Evolutionary conservation across 2,797 vertebrate genomes (phyloP).

Genomic region (Dromococcyx pavoninus): DNA sequence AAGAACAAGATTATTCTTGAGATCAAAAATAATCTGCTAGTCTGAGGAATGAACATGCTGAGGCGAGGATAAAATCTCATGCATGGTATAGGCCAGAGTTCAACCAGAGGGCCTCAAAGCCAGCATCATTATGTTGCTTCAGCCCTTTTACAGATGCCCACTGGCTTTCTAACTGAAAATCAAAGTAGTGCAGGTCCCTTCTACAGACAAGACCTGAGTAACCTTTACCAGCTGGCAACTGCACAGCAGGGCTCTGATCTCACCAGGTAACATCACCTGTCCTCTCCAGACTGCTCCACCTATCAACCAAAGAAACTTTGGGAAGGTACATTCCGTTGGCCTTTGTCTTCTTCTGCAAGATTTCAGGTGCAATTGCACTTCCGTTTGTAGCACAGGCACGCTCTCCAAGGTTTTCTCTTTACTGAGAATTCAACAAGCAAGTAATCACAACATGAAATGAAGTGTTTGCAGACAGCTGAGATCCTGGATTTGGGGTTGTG

Average conservation of each 20-base stretch:
- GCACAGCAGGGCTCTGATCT: not conserved
- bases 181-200: not conserved
- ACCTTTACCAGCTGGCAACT: not conserved
- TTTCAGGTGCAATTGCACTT: not conserved
- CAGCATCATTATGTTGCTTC: not conserved
- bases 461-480: not conserved
- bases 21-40: not conserved
- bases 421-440: not conserved
- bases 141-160: not conserved
- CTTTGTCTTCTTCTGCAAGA: not conserved
- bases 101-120: not conserved
- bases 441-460: not conserved
- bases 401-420: not conserved
- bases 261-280: not conserved
- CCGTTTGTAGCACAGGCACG: not conserved
- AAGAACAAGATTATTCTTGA: not conserved
- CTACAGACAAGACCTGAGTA: not conserved
- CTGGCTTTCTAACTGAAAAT: not conserved
- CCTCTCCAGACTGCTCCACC: not conserved
- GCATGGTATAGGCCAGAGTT: not conserved
- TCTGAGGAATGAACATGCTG: not conserved
- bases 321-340: not conserved
- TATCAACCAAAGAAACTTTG: no score
- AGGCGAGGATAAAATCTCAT: not conserved
- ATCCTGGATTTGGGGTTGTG: not conserved